A percentile compares a stretch with the other conserved stretches of the same genome.
These are phyloP conservation scores for Acipenser ruthenus DNA, from an alignment of 2,797 vertebrate species.

Conservation along the genomic window DNA sequence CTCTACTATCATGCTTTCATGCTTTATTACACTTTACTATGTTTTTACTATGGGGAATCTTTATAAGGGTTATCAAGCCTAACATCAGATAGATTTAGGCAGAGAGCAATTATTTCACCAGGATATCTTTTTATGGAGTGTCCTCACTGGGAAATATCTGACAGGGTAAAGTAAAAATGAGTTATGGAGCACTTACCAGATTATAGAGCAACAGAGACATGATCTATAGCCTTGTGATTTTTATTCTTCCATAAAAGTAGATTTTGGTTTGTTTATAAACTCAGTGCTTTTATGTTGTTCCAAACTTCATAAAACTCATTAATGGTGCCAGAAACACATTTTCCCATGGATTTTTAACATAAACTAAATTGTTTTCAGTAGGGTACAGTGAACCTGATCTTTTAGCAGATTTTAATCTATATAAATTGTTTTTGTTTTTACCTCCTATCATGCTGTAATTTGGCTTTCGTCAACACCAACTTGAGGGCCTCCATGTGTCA, in stretches of 20 bases:
- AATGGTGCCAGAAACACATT: neutral
- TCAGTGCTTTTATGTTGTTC: neutral
- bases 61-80: no score
- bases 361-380: neutral
- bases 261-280: neutral
- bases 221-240: neutral
- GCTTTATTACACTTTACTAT: no score
- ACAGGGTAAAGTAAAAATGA: neutral
- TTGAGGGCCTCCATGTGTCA: neutral
- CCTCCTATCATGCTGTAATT: neutral
- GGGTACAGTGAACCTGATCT: neutral
- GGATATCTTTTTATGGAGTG: no score
- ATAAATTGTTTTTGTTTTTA: neutral
- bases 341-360: neutral
- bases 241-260: neutral
- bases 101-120: no score
- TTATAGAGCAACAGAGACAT: neutral
- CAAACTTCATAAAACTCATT: neutral
- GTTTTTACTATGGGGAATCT: no score
- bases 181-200: neutral
- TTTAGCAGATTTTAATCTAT: neutral
- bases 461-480: neutral
- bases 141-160: neutral
- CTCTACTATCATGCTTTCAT: no score
- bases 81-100: no score